Percentiles rank a stretch among this genome's conserved stretches.
Conservation (phyloP, 2,888 invertebrate species). For the Tricholauxania praeusta region DNA sequence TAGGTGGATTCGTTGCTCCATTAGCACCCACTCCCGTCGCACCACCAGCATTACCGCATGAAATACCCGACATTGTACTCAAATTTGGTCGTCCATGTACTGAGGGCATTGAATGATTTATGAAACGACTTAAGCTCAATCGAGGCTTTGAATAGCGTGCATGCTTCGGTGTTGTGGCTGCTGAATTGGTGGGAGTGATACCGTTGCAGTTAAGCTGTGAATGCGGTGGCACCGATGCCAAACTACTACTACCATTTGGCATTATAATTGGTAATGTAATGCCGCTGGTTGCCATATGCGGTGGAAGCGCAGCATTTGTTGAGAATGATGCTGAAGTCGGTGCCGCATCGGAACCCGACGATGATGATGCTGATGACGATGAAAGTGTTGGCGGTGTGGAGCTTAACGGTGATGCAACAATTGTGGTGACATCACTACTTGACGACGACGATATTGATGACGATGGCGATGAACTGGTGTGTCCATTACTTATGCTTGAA, state of each 20-base stretch:
- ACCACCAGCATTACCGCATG: constrained; percentile 40
- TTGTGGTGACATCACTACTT: constrained; percentile 52
- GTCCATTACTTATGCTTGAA: constrained; percentile 1
- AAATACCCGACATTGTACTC: constrained; percentile 49
- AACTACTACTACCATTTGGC: constrained; percentile 55
- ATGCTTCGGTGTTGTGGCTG: constrained; percentile 65
- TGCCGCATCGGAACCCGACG: constrained; percentile 10
- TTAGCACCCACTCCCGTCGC: constrained; percentile 41
- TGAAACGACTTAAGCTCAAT: constrained; percentile 65
- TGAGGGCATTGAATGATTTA: constrained; percentile 67
- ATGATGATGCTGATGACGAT: constrained; percentile 25
- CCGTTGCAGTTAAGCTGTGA: constrained; percentile 8
- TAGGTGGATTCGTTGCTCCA: constrained; percentile 57
- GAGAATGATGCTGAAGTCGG: constrained; percentile 46
- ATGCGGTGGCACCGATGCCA: constrained; percentile 50
- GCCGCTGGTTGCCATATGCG: constrained; percentile 8
- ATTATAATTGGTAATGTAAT: constrained; percentile 62
- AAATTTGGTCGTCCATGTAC: constrained; percentile 66
- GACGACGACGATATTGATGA: constrained; percentile 46
- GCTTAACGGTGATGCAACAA: constrained; percentile 34
- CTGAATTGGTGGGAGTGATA: constrained; percentile 53
- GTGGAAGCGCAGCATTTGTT: neutral
- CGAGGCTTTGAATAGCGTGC: constrained; percentile 66
- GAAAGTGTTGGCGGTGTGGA: constrained; percentile 24
- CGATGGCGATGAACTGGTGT: constrained; percentile 43